These are phyloP conservation scores for Athripsodes cinereus DNA, from an alignment of 2,888 invertebrate species.

Conservation along the genomic window DNA sequence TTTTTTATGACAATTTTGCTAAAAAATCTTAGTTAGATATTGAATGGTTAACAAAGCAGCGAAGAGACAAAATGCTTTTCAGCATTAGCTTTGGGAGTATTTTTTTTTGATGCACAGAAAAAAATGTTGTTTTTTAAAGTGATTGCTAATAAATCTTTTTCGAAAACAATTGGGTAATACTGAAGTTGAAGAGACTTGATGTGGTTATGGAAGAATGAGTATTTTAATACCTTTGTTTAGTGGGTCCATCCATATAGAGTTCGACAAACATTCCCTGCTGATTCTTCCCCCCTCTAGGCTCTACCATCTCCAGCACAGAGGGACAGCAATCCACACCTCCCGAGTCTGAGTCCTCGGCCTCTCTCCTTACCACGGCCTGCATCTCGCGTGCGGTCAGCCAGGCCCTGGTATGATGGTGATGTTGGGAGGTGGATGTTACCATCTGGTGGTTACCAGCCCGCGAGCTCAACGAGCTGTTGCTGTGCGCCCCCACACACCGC, in stretches of 20 bases:
- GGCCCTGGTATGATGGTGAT: slow-evolving; percentile 29
- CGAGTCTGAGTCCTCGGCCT: slow-evolving; percentile 44
- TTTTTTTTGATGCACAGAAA: too few relatives aligned
- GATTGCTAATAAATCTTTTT: too few relatives aligned
- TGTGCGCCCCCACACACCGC: slow-evolving; percentile 23
- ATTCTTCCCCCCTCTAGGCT: slow-evolving; percentile 71
- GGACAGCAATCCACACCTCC: slow-evolving; percentile 73
- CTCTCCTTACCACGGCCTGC: slow-evolving; percentile 54
- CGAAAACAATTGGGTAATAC: too few relatives aligned
- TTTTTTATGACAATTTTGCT: too few relatives aligned
- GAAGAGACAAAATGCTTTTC: too few relatives aligned
- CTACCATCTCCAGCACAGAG: slow-evolving; percentile 67
- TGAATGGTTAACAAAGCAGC: too few relatives aligned
- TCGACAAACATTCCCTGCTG: slow-evolving; percentile 66
- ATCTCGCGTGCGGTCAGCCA: slow-evolving; percentile 58
- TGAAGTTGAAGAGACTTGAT: too few relatives aligned
- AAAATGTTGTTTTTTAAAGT: too few relatives aligned
- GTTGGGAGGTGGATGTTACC: neutral
- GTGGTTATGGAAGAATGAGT: too few relatives aligned
- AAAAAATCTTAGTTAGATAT: too few relatives aligned
- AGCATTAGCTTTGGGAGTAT: too few relatives aligned
- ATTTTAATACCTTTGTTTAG: slow-evolving; percentile 55
- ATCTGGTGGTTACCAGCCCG: slow-evolving; percentile 21
- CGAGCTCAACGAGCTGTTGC: slow-evolving; percentile 46
- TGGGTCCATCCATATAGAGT: slow-evolving; percentile 65